Evolutionary conservation across 2,797 vertebrate species (phyloP).

Genomic region (Cyclopterus lumpus): DNA sequence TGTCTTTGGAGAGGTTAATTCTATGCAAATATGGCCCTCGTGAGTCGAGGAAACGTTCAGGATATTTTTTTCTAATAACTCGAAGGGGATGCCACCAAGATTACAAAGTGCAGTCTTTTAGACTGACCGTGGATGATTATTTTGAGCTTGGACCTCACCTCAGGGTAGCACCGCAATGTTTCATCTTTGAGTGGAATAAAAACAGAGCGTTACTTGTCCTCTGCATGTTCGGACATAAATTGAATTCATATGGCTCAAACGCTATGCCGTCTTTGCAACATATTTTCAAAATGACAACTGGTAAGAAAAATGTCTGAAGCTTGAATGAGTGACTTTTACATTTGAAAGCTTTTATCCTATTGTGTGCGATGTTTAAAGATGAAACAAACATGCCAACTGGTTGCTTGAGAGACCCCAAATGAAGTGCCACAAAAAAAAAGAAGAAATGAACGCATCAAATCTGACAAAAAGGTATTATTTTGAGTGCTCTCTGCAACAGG

Average conservation of each 20-base stretch:
- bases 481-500: not conserved
- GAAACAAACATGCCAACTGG: not conserved
- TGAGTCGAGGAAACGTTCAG: not conserved
- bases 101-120: conserved; percentile 30
- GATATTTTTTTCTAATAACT: conserved; percentile 43
- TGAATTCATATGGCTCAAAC: not conserved
- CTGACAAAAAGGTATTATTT: conserved; percentile 6
- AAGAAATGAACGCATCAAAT: conserved; percentile 20
- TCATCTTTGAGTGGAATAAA: not conserved
- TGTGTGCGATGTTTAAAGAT: conserved; percentile 4
- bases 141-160: conserved; percentile 2
- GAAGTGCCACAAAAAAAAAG: not conserved
- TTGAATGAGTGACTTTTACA: conserved; percentile 6
- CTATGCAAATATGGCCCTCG: conserved; percentile 52
- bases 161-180: not conserved
- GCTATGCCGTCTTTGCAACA: not conserved
- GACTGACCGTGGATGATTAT: conserved; percentile 36
- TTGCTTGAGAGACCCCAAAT: conserved; percentile 2
- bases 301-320: not conserved
- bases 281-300: not conserved
- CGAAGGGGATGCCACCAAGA: conserved; percentile 14
- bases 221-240: not conserved
- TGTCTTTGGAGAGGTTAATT: conserved; percentile 54
- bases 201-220: no score
- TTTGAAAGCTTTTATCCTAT: not conserved